Conservation (phyloP, 1,140 invertebrate genomes). For the Zaprionus capensis region DNA sequence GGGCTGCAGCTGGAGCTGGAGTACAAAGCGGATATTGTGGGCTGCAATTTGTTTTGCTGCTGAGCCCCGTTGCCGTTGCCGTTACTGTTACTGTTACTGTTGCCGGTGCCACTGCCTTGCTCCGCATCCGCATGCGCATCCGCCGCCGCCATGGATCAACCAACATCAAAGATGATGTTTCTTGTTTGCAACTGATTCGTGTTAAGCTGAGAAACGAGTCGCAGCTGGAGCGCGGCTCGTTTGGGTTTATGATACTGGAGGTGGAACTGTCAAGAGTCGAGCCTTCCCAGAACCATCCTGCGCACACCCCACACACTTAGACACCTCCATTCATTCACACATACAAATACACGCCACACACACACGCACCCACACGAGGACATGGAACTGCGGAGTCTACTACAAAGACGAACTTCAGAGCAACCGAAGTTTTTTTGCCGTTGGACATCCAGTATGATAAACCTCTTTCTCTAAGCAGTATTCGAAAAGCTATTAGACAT, state of each 20-base stretch:
- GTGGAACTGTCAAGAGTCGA: slow-evolving; percentile 31
- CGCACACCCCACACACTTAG: slow-evolving; percentile 6
- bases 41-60: slow-evolving; percentile 74
- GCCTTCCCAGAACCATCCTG: slow-evolving; percentile 24
- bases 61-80: slow-evolving; percentile 45
- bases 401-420: slow-evolving; percentile 8
- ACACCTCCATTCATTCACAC: neutral
- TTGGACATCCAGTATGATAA: slow-evolving; percentile 78
- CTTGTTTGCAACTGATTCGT: slow-evolving; percentile 84
- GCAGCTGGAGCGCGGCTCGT: slow-evolving; percentile 57
- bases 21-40: slow-evolving; percentile 71
- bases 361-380: neutral
- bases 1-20: slow-evolving; percentile 62
- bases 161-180: slow-evolving; percentile 78
- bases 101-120: slow-evolving; percentile 28
- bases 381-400: slow-evolving; percentile 21
- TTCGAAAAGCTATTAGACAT: slow-evolving; percentile 84
- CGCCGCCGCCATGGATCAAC: slow-evolving; percentile 73
- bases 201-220: slow-evolving; percentile 82
- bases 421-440: slow-evolving; percentile 23
- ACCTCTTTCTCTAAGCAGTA: slow-evolving; percentile 85
- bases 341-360: neutral
- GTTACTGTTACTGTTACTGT: neutral
- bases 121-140: slow-evolving; percentile 43
- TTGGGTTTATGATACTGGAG: slow-evolving; percentile 84